Percentiles rank a stretch among this genome's conserved stretches.
Evolutionary conservation across 1,140 invertebrate species (phyloP).

Genomic region (Calosoma granatense): DNA sequence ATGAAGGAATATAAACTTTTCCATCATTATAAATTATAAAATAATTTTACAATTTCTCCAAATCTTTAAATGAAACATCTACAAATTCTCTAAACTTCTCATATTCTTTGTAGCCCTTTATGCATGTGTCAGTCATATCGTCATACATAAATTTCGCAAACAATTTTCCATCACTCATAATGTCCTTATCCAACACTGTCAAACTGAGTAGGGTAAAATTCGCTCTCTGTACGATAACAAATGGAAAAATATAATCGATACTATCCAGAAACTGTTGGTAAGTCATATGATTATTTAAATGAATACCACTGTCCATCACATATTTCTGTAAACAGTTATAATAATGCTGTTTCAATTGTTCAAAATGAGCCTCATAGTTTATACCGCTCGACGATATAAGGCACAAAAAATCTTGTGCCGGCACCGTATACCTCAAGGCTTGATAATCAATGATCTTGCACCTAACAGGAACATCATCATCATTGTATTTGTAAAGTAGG

Average conservation of each 20-base stretch:
- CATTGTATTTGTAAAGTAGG: slow-evolving; percentile 47
- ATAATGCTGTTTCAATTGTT: background rate
- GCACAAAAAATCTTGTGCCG: slow-evolving; percentile 41
- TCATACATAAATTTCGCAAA: background rate
- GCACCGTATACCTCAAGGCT: slow-evolving; percentile 41
- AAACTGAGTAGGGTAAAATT: background rate
- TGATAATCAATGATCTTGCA: slow-evolving; percentile 52
- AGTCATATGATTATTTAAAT: background rate
- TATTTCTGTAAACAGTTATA: no score
- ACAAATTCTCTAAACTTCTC: background rate
- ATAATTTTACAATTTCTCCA: no score
- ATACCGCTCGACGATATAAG: background rate
- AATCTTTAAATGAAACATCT: background rate
- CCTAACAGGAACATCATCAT: slow-evolving; percentile 30
- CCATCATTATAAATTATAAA: no score
- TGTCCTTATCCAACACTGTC: background rate
- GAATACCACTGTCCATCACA: no score
- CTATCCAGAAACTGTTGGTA: background rate
- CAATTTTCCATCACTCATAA: background rate
- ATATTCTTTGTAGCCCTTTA: background rate
- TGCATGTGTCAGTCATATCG: background rate
- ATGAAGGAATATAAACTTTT: no score
- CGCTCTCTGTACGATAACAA: background rate
- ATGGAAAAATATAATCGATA: background rate
- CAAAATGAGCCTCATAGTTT: background rate